These are phyloP conservation scores for Chloropsis hardwickii DNA, from an alignment of 2,113 vertebrate genomes.

Conservation along the genomic window DNA sequence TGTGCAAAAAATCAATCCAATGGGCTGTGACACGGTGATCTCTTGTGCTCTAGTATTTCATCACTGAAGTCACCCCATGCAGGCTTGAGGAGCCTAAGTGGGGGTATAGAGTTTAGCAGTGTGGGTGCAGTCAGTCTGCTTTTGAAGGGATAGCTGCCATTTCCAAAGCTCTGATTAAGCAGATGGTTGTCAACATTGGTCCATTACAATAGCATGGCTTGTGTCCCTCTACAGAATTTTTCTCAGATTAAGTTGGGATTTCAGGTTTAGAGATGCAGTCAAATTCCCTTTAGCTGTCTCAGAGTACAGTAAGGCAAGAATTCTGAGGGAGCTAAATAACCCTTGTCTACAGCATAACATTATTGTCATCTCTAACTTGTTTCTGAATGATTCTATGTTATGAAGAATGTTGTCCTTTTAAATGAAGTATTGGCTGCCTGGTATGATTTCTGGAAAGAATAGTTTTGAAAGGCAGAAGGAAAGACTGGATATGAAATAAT, in stretches of 20 bases:
- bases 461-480: not conserved
- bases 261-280: not conserved
- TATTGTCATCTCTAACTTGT: not conserved
- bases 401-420: not conserved
- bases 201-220: not conserved
- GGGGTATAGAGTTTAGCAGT: not conserved
- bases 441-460: not conserved
- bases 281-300: not conserved
- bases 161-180: not conserved
- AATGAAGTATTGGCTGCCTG: not conserved
- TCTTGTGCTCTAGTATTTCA: not conserved
- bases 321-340: not conserved
- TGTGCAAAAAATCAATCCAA: not conserved
- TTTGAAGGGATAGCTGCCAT: not conserved
- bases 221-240: not conserved
- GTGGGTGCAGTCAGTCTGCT: not conserved
- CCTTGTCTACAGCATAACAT: not conserved
- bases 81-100: not conserved
- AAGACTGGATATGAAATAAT: not conserved
- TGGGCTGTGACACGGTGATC: fast-evolving
- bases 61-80: not conserved
- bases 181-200: not conserved
- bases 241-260: not conserved
- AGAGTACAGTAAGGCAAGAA: not conserved
- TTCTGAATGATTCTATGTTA: not conserved